Base-by-base conservation (phyloP, 92 coral and sea anemone species). In the Actinernus sp. region DNA sequence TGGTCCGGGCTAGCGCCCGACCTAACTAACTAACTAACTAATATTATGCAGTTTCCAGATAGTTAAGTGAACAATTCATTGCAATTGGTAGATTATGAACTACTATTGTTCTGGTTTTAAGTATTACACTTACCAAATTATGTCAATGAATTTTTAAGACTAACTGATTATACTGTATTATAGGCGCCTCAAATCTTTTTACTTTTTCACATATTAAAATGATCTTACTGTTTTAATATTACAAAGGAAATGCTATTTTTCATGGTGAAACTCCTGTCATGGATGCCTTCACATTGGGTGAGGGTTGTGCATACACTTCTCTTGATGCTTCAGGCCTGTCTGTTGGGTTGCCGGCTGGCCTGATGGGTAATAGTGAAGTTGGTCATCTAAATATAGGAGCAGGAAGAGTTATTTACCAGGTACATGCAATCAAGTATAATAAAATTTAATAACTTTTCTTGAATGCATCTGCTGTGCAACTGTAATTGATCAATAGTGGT, bases 371-470 rank as follows among this genome's bases (percentile, higher is more conserved):
- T 37, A 90, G 97, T 66, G 98, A 93, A 76, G 97, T 93, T 20
- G 98, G 98, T 0, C 98, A 93, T 80, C 80, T 93, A n/a, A 93
- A 86, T 49, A 90, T 93, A 61, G 98, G 98, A 31, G 97, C 98
- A 45, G 98, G 98, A 11, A 66, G 98, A 49, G 93, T 87, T 44
- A 38, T 93, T 21, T 90, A 90, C 52, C 98, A 93, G 97, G 98
- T 86, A 61, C 13, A 25, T 9, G 0, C 46, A 9, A 58, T 6
- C 16, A 36, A 36, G 8, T 36, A 36, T 36, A 36, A 36, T 7
- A 7, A 36, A 7, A 36, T 14, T 36, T 36, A 36, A 36, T n/a
- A n/a, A n/a, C n/a, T n/a, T n/a, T n/a, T n/a, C n/a, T n/a, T n/a
- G n/a, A n/a, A n/a, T n/a, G n/a, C n/a, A n/a, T n/a, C n/a, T n/a